Conservation (phyloP, 23 tunicate species). For the Aplidium turbinatum region DNA sequence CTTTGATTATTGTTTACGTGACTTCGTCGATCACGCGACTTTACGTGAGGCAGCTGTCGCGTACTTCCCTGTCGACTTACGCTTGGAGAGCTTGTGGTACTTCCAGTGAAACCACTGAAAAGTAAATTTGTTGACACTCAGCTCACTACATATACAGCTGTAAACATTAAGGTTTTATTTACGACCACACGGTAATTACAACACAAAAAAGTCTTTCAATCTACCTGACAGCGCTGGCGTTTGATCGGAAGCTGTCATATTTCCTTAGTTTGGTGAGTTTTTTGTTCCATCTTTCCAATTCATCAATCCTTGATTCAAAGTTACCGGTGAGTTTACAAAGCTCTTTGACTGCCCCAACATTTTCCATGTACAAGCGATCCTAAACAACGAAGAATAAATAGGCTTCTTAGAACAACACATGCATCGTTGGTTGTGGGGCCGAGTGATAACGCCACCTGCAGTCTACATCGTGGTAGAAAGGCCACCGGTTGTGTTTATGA, state of each 20-base stretch:
- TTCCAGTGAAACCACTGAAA: conserved; percentile 55
- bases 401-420: too few relatives aligned
- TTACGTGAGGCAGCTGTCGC: conserved; percentile 25
- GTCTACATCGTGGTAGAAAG: too few relatives aligned
- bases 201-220: neutral
- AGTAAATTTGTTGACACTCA: neutral
- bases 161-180: too few relatives aligned
- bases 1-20: conserved; percentile 1
- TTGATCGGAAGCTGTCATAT: conserved; percentile 85
- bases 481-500: too few relatives aligned
- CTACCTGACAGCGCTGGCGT: conserved; percentile 26
- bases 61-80: conserved; percentile 65
- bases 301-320: conserved; percentile 84
- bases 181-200: too few relatives aligned
- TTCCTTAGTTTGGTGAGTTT: conserved; percentile 62
- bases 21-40: conserved; percentile 10
- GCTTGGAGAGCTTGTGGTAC: conserved; percentile 34
- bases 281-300: conserved; percentile 88
- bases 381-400: too few relatives aligned
- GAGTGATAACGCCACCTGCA: too few relatives aligned
- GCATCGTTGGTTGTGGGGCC: too few relatives aligned
- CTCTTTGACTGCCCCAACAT: conserved; percentile 93
- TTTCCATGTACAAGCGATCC: conserved; percentile 96
- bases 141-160: too few relatives aligned
- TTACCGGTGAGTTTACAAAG: conserved; percentile 77